These are phyloP conservation scores for Cheilosia vernalis DNA, from an alignment of 2,888 invertebrate species.

Conservation along the genomic window DNA sequence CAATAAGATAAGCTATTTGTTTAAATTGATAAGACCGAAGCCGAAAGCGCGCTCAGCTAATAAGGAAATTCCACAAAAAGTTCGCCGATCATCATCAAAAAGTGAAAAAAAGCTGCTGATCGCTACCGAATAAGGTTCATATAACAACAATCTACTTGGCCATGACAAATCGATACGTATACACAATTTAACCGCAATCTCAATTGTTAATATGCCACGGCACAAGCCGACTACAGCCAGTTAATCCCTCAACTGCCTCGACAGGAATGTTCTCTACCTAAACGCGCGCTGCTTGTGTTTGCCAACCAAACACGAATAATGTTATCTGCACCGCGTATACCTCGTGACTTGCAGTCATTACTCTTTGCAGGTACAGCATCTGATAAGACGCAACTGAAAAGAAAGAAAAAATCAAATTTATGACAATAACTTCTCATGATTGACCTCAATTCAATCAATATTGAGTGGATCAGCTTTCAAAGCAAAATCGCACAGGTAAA, in stretches of 20 bases:
- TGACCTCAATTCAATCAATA: conserved; percentile 46
- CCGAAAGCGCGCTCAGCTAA: no score
- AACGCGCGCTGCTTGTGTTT: conserved; percentile 35
- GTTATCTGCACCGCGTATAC: conserved; percentile 51
- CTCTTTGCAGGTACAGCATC: conserved; percentile 33
- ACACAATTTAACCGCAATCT: background rate
- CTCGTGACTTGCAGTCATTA: conserved; percentile 61
- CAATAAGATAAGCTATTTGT: no score
- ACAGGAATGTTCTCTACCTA: background rate
- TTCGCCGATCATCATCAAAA: background rate
- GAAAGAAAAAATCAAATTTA: background rate
- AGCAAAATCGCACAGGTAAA: conserved; percentile 17
- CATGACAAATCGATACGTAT: conserved; percentile 1
- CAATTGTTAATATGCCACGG: background rate
- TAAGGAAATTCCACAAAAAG: conserved; percentile 1
- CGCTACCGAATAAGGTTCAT: background rate
- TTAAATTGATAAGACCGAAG: no score
- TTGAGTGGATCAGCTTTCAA: conserved; percentile 15
- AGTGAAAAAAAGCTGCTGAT: background rate
- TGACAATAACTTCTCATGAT: conserved; percentile 7
- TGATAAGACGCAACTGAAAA: conserved; percentile 34
- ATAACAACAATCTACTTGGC: background rate
- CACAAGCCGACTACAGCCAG: background rate
- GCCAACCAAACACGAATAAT: conserved; percentile 44
- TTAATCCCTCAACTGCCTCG: background rate